Evolutionary conservation across 2,113 vertebrate genomes (phyloP), one percentile per base, ranked within the genome.

Genomic region (Lates calcarifer): DNA sequence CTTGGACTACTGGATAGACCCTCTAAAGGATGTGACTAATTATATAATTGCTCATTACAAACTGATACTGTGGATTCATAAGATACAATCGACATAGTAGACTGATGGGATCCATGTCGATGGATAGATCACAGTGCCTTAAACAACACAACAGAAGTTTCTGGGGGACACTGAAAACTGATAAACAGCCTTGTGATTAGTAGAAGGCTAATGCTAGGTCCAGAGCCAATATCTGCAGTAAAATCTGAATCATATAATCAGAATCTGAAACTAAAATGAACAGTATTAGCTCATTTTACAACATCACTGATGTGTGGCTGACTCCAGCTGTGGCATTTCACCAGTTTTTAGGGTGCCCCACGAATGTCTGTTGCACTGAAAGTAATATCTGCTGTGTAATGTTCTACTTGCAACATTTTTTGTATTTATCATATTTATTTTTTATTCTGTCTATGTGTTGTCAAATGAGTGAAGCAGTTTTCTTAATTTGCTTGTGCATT

Each of bases 11-110:
- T 68, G 60, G 58, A 68, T 18, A 49, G 64, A 79, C 43, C 47
- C 65, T 74, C 26, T 63, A 33, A 17, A 55, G 75, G 71, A 73
- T 51, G 62, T 39, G 51, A 81, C 77, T 84, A 68, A 81, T 83
- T 71, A 49, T 26, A 37, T 74, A 74, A 75, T 43, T 33, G 45
- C 77, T 71, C 39, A 43, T 74, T 81, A 61, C 66, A 69, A 67
- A 58, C 37, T 41, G 66, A 79, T 53, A 68, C 18, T 37, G 26
- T 70, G 33, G 45, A 61, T 47, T 55, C 58, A 72, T 31, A 33
- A 7, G 22, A 61, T 31, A 67, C 2, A 57, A 60, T 29, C 37
- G 28, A 70, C 6, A 68, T 28, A 62, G 24, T 1, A 62, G 65
- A 51, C 2, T 60, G 33, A 78, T 41, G 35, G 35, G 37, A 64